Base-by-base conservation (phyloP, 1,140 invertebrate genomes). In the Popillia japonica region DNA sequence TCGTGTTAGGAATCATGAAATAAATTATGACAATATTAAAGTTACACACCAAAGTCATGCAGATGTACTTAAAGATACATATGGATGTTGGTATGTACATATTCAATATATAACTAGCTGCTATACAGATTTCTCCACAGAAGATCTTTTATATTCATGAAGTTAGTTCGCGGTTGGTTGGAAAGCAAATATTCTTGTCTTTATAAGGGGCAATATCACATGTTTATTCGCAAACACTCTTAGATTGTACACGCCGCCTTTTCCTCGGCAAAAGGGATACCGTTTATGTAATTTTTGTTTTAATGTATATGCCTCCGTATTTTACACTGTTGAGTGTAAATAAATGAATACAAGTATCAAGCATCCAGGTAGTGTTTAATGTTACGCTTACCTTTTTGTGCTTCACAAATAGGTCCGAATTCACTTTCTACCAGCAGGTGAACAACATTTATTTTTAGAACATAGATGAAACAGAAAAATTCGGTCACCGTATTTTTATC, bases 401-500 rank as follows among this genome's bases (percentile, higher is more conserved):
- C 22, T 68, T 68, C 22, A 22, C 9, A 68, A 68, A 34, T 11
- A 14, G 22, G 61, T 22, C 61, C 11, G 22, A 68, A 68, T 68
- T 68, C 27, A 68, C 61, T 68, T 68, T 68, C 22, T 34, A 68
- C 17, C 61, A 68, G 61, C 61, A 68, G 61, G 61, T 68, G 61
- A 68, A 68, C 61, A 27, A 23, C 61, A 10, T 22, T 7, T 68
- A 68, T 68, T 27, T 68, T 68, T 68, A 68, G 27, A 68, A 68
- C 61, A 22, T 34, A 68, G 61, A 68, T 20, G 61, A 68, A 68
- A 27, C 22, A 27, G 61, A 68, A 68, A 68, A 68, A 68, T 68
- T 68, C 61, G 61, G 61, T 68, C 61, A 68, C 22, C 61, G 61
- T 68, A 68, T 68, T 68, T 55, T 68, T 68, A 34, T 68, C 61